Conservation (phyloP, 2,797 vertebrate genomes). For the Rousettus madagascariensis region DNA sequence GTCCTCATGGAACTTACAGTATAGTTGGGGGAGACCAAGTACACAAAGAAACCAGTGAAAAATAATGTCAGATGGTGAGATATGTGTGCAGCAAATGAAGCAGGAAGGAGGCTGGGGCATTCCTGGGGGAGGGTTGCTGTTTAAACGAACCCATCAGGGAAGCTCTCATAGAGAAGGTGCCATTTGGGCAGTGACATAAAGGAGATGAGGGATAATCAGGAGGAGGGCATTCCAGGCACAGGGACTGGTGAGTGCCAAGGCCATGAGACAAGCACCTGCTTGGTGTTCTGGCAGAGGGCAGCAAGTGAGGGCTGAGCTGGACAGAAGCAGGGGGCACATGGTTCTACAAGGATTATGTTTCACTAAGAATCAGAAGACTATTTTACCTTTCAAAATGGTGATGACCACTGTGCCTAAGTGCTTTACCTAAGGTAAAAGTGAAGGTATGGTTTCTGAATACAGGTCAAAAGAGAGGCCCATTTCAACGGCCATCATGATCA, state of each 20-base stretch:
- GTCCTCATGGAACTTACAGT: neutral
- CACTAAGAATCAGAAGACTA: neutral
- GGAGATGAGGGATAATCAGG: neutral
- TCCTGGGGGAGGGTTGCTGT: neutral
- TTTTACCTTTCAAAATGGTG: neutral
- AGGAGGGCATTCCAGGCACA: neutral
- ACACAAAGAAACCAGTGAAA: neutral
- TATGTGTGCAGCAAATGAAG: rapidly evolving
- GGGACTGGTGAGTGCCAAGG: neutral
- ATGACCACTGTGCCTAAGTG: rapidly evolving
- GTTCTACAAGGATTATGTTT: too few relatives aligned
- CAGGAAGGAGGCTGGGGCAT: neutral
- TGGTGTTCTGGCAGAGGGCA: neutral
- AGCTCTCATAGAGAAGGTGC: too few relatives aligned
- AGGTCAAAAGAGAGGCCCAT: neutral
- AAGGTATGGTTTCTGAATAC: neutral
- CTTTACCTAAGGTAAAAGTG: neutral
- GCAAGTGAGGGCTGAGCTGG: neutral
- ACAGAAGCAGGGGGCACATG: too few relatives aligned
- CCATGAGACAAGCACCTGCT: rapidly evolving
- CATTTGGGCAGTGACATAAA: neutral
- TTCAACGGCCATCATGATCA: rapidly evolving
- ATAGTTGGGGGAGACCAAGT: neutral
- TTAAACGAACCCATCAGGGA: neutral
- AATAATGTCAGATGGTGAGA: neutral